Conservation (phyloP, 1,140 invertebrate genomes). For the Heterodera schachtii region DNA sequence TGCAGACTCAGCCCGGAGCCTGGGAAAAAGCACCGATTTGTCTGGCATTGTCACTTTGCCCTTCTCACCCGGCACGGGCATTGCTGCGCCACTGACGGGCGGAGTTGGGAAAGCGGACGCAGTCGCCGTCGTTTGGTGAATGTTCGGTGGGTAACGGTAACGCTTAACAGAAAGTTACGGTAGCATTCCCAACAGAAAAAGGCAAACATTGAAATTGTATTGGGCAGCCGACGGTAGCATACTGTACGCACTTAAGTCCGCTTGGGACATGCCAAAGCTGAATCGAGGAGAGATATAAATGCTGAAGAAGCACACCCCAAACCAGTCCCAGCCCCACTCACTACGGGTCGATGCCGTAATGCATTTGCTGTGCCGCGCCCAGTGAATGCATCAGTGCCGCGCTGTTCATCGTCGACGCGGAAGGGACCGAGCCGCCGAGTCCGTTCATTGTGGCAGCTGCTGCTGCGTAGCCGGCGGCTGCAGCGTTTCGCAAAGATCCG, state of each 20-base stretch:
- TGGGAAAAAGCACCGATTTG: neutral
- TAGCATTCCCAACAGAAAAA: neutral
- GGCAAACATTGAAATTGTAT: conserved; percentile 25
- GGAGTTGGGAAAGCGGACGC: neutral
- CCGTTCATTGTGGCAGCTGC: neutral
- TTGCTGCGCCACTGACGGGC: neutral
- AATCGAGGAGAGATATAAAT: neutral
- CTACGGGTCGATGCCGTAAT: conserved; percentile 28
- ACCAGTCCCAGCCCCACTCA: neutral
- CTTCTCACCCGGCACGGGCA: neutral
- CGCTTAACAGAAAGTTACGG: neutral
- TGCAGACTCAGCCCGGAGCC: conserved; percentile 6
- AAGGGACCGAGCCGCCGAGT: neutral
- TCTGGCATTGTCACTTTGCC: neutral
- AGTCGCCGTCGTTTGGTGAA: neutral
- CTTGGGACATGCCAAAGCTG: conserved; percentile 9
- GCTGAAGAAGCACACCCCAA: no score
- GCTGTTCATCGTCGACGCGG: neutral
- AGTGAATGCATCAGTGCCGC: conserved; percentile 8
- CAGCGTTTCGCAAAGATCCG: neutral
- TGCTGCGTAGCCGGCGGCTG: neutral
- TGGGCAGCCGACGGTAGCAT: conserved; percentile 6
- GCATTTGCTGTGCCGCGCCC: conserved; percentile 11
- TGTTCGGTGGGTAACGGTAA: neutral
- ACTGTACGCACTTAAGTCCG: conserved; percentile 14